Evolutionary conservation across 2,113 vertebrate species (phyloP).

Genomic region (Neolamprologus toae): DNA sequence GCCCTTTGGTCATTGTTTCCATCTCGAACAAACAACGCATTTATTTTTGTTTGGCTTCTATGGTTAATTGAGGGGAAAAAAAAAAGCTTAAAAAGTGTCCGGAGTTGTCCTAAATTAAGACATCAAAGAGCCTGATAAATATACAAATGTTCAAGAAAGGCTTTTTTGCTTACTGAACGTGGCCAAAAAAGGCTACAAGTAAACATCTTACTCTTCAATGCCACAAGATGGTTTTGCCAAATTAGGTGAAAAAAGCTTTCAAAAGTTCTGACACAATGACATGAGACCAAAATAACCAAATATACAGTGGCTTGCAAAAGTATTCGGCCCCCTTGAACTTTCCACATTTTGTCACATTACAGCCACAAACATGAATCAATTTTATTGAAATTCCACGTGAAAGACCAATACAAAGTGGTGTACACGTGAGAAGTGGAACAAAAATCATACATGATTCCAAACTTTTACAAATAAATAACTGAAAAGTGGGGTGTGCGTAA

Average conservation of each 20-base stretch:
- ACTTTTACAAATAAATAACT: neutral
- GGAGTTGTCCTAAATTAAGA: slow-evolving; percentile 58
- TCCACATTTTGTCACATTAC: neutral
- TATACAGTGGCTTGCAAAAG: neutral
- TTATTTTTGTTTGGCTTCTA: slow-evolving; percentile 59
- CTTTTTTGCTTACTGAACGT: neutral
- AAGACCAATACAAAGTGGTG: rapidly evolving
- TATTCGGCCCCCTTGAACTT: neutral
- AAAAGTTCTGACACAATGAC: neutral
- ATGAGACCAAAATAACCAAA: neutral
- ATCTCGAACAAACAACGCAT: slow-evolving; percentile 64
- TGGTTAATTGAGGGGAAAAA: slow-evolving; percentile 37
- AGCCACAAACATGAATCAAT: neutral
- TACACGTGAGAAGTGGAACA: rapidly evolving
- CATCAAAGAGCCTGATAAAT: slow-evolving; percentile 59
- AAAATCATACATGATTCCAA: neutral
- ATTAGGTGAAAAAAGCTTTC: neutral
- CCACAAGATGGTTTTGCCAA: neutral
- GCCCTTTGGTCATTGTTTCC: slow-evolving; percentile 70
- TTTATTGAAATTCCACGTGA: neutral
- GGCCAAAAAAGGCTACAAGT: neutral
- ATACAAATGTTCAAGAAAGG: slow-evolving; percentile 13
- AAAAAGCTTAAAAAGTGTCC: slow-evolving; percentile 31
- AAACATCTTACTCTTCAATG: neutral
- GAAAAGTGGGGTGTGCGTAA: rapidly evolving